Percentiles rank a stretch among this genome's conserved stretches.
These are phyloP conservation scores for Elephantulus edwardii DNA, from an alignment of 2,113 vertebrate genomes.

Conservation along the genomic window DNA sequence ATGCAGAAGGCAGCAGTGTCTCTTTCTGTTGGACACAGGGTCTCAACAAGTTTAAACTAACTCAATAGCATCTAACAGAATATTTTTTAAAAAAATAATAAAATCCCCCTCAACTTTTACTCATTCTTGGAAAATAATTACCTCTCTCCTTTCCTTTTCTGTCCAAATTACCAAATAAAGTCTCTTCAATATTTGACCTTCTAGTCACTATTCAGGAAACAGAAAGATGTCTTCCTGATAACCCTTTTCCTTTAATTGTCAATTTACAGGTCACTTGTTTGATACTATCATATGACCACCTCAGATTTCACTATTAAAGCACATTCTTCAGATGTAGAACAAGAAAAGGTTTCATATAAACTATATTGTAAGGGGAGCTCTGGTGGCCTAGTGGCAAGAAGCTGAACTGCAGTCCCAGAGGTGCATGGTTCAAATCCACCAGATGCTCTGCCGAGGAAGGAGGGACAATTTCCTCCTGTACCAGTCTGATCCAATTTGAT, in stretches of 20 bases:
- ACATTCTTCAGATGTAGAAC: background rate
- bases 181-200: background rate
- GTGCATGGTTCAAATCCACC: too few relatives aligned
- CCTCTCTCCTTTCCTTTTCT: background rate
- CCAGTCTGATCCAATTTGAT: too few relatives aligned
- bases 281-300: background rate
- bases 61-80: background rate
- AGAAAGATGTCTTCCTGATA: background rate
- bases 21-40: background rate
- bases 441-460: too few relatives aligned
- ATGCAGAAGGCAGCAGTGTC: background rate
- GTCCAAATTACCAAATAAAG: background rate
- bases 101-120: constrained; percentile 20
- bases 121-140: background rate
- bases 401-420: too few relatives aligned
- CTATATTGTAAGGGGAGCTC: too few relatives aligned
- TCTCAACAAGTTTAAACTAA: background rate
- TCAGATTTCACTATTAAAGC: background rate
- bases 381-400: too few relatives aligned
- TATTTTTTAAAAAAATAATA: background rate
- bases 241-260: background rate
- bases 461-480: too few relatives aligned
- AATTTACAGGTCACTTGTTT: background rate
- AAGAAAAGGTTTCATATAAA: background rate
- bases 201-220: background rate